Conservation (phyloP, 2,888 invertebrate genomes). For the Cosmorhoe ocellata region DNA sequence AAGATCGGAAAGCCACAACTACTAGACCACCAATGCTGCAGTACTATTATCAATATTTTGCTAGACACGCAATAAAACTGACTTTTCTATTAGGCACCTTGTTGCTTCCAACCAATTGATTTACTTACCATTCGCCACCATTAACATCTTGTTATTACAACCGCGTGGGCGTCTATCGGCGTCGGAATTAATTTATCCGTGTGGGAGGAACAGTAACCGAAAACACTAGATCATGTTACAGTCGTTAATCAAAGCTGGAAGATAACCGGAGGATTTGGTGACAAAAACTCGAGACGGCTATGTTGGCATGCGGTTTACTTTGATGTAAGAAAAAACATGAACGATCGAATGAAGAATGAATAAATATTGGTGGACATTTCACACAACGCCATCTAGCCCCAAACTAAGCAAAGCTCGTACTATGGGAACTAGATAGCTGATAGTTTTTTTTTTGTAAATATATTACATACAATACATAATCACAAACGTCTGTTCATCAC, state of each 20-base stretch:
- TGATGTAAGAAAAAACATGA: not conserved
- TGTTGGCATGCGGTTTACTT: slow-evolving; percentile 50
- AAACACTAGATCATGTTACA: slow-evolving; percentile 64
- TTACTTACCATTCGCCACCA: slow-evolving; percentile 48
- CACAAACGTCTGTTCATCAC: no score
- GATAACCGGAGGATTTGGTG: slow-evolving; percentile 47
- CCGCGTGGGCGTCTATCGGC: slow-evolving; percentile 47
- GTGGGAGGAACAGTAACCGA: slow-evolving; percentile 51
- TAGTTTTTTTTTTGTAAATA: no score
- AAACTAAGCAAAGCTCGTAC: no score
- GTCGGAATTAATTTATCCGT: slow-evolving; percentile 59
- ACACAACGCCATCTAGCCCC: no score
- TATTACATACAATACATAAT: no score
- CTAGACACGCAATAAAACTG: no score
- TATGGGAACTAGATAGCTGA: no score
- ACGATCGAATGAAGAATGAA: not conserved
- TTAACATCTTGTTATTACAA: slow-evolving; percentile 57
- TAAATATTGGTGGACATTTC: no score
- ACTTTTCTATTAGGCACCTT: slow-evolving; percentile 29
- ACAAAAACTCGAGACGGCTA: slow-evolving; percentile 55
- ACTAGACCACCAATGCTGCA: no score
- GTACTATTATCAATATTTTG: no score
- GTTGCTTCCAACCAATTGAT: slow-evolving; percentile 43
- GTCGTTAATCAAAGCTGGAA: slow-evolving; percentile 65
- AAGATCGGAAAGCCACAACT: no score